Evolutionary conservation across 1,140 invertebrate genomes (phyloP), one percentile per base, ranked within the genome.

Genomic region (Achatina immaculata): DNA sequence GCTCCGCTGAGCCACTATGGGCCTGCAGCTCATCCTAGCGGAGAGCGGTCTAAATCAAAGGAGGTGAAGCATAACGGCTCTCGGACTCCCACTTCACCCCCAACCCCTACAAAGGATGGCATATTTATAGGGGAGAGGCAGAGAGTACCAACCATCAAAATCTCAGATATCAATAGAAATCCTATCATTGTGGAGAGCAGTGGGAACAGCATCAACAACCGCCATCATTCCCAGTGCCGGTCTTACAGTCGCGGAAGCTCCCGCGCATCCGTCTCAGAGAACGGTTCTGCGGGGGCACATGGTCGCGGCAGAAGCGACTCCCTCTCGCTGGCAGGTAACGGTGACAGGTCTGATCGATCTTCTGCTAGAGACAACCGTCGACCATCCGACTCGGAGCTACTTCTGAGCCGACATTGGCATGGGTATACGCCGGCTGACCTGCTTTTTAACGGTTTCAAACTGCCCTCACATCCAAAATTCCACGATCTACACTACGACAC

Each of bases 161-260:
- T 80, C 7, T 80, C 78, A 19, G 78, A 80, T 36, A 80, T 80
- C 66, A 80, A 80, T n/a, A 80, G 68, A 72, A 80, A 80, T 31
- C 78, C 78, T 14, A 80, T 80, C 36, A 80, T 80, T 58, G 78
- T 80, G 11, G 78, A 58, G n/a, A 80, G 78, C 28, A 68, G 78
- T 24, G 55, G 36, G 0, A 74, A 43, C 11, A 51, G 16, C 11
- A 66, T 36, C 65, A 78, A 48, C 62, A 62, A 11, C 31, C 72
- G 24, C 9, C 74, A 62, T n/a, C 34, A 28, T 21, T 55, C 55
- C 4, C 75, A 38, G 34, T 68, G 31, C n/a, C 3, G 62, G 28
- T 36, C 74, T 3, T 62, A 77, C 38, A 68, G 40, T 28, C 40
- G 21, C 34, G 51, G 48, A 21, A 62, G 74, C 62, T 72, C 78